Evolutionary conservation across 2,797 vertebrate species (phyloP).

Genomic region (Sebastes minor): DNA sequence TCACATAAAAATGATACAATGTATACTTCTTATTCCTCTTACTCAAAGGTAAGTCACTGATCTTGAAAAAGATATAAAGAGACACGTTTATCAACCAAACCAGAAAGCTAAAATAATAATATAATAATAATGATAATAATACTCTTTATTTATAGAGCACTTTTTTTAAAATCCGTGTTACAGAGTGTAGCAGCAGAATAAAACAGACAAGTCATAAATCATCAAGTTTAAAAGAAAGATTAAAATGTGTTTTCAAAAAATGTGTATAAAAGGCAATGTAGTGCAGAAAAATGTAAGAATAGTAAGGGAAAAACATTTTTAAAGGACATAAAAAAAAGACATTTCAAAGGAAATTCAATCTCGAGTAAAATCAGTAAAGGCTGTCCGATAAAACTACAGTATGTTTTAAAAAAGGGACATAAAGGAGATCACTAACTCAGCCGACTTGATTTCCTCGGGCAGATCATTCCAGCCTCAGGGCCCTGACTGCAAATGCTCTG

Average conservation of each 20-base stretch:
- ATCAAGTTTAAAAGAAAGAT: neutral
- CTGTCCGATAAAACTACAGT: neutral
- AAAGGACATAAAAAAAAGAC: neutral
- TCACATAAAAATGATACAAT: neutral
- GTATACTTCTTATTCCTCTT: neutral
- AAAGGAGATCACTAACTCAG: neutral
- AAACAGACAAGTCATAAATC: neutral
- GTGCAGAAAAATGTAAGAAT: neutral
- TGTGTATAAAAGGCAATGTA: neutral
- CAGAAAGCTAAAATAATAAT: neutral
- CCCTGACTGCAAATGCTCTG: neutral
- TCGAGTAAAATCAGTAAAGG: neutral
- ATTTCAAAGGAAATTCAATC: neutral
- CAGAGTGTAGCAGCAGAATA: neutral
- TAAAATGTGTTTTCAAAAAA: too few species aligned
- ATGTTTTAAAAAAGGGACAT: neutral
- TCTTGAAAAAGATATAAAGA: neutral
- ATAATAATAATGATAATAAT: neutral
- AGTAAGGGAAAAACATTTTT: too few species aligned
- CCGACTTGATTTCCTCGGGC: neutral
- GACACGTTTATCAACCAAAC: neutral
- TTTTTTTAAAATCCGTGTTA: neutral
- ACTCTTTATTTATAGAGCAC: neutral
- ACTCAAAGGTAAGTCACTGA: neutral
- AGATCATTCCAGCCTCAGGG: neutral